Base-by-base conservation (phyloP, 2,888 invertebrate genomes). In the Amphipyra tragopoginis region DNA sequence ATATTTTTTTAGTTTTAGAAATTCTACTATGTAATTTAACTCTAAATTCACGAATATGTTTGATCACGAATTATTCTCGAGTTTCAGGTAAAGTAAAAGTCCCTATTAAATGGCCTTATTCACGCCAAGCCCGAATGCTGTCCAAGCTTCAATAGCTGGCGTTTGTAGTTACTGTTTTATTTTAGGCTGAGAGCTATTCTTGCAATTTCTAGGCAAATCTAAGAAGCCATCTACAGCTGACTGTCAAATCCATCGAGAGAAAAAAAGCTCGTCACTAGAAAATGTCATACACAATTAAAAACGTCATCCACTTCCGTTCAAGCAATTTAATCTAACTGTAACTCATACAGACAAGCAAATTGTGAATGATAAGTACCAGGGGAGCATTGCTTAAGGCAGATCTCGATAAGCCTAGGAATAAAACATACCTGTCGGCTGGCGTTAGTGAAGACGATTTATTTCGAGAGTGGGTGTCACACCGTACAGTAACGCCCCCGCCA, bases 381-480 rank as follows among this genome's bases (percentile, higher is more conserved):
- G 44, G 33, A 69, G 36, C 50, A 68, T 59, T 40, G 65, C 69
- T 69, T 29, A 52, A 62, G 62, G 68, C 67, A 57, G 55, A 72
- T 72, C 67, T 43, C 50, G 74, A 79, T 77, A 80, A 74, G 52
- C 26, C 49, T 44, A 58, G 40, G 60, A 65, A 71, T 69, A 75
- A 78, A 72, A 63, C 65, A 72, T 64, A 63, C 44, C 62, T 63
- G 70, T 79, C 75, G 50, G 36, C 47, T 29, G 47, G 54, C 48
- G 72, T 72, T 65, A 71, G 55, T 53, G 50, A 61, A 52, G 59
- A 71, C 57, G 72, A 75, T 77, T 80, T 77, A 80, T 77, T 42
- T 49, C 33, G 1, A 10, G 45, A 52, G 77, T 75, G 65, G 75
- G 79, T 72, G 80, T 80, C 72, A 79, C 80, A 79, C 71, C 67